Evolutionary conservation across 2,888 invertebrate species (phyloP).

Genomic region (Limnephilus marmoratus): DNA sequence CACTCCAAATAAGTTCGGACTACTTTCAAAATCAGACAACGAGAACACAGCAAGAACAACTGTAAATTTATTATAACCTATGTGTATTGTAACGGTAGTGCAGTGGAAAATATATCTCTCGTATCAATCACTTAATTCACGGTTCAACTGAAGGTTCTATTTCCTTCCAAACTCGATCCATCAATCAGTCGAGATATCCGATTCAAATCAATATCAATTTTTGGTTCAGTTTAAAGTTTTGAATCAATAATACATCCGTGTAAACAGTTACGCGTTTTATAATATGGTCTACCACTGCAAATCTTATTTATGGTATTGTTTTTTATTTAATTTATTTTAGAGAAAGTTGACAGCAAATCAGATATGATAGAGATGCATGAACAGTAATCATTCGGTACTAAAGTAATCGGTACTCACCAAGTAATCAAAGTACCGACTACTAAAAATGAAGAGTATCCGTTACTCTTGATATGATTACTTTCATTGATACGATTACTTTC

Average conservation of each 20-base stretch:
- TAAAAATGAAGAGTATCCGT: too few species aligned
- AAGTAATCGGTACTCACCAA: too few species aligned
- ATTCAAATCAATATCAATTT: background rate
- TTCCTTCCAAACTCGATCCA: constrained; percentile 36
- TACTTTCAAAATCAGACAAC: background rate
- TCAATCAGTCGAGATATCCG: constrained; percentile 9
- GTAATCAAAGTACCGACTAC: too few species aligned
- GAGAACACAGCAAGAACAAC: background rate
- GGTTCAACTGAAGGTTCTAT: constrained; percentile 3
- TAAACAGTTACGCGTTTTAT: background rate
- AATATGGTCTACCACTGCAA: background rate
- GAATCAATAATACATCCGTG: background rate
- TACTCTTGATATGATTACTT: too few species aligned
- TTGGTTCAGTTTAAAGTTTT: background rate
- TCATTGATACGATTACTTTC: too few species aligned
- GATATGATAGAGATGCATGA: too few species aligned
- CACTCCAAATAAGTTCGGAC: background rate
- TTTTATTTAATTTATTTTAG: too few species aligned
- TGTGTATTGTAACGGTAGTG: background rate
- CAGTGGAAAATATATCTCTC: background rate
- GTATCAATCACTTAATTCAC: background rate
- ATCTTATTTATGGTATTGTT: background rate
- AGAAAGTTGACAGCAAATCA: too few species aligned
- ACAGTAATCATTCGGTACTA: too few species aligned
- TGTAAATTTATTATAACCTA: background rate